phyloP scores from a whole-genome alignment of 2,113 vertebrate species.

The Xenopus tropicalis region DNA sequence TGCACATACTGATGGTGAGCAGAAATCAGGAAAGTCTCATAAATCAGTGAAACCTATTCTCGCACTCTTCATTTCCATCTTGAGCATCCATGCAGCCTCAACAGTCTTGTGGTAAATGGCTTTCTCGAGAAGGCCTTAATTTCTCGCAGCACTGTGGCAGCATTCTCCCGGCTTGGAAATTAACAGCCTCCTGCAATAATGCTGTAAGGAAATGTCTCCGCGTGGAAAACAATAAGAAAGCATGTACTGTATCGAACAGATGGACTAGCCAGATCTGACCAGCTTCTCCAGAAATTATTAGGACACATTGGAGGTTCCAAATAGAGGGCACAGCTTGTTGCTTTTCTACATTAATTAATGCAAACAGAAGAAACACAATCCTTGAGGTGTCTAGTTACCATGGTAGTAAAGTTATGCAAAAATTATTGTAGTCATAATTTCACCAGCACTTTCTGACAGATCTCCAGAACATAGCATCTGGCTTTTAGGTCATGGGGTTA shows the following conservation, averaged over 20 bases:
- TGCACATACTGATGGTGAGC: constrained; percentile 68
- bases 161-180: constrained; percentile 43
- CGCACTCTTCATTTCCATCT: constrained; percentile 66
- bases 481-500: constrained; percentile 36
- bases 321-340: constrained; percentile 43
- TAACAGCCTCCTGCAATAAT: constrained; percentile 33
- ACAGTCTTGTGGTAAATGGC: constrained; percentile 61
- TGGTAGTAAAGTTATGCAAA: constrained; percentile 37
- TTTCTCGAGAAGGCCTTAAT: constrained; percentile 61
- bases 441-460: constrained; percentile 26
- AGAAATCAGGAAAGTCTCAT: constrained; percentile 62
- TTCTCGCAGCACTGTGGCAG: constrained; percentile 54
- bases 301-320: constrained; percentile 28
- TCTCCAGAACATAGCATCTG: constrained; percentile 27
- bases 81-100: constrained; percentile 58
- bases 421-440: constrained; percentile 37
- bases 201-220: constrained; percentile 20
- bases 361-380: constrained; percentile 34
- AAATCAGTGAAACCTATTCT: constrained; percentile 67
- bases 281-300: constrained; percentile 34
- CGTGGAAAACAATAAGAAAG: constrained; percentile 31
- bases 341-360: constrained; percentile 39
- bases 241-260: constrained; percentile 6
- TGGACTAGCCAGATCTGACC: constrained; percentile 31
- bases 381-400: constrained; percentile 42